Evolutionary conservation across 1,140 invertebrate genomes (phyloP).

Genomic region (Platyura marginata): DNA sequence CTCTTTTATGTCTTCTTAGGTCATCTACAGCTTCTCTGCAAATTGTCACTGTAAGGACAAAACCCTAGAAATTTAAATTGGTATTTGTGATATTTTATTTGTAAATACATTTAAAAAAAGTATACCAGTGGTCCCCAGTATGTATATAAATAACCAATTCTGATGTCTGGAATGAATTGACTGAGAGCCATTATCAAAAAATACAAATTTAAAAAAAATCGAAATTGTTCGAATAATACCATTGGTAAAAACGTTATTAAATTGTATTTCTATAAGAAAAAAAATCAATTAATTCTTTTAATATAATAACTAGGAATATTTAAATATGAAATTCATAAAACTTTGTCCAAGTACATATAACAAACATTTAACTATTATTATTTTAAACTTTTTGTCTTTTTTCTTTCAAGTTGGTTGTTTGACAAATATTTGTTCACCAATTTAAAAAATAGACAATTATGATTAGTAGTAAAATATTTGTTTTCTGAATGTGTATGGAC

Average conservation of each 20-base stretch:
- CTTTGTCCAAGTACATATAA: neutral
- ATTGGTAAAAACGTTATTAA: slow-evolving; percentile 93
- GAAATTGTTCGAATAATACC: slow-evolving; percentile 97
- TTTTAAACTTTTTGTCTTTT: neutral
- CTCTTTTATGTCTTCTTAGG: slow-evolving; percentile 73
- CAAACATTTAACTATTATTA: neutral
- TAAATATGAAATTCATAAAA: neutral
- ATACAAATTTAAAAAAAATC: slow-evolving; percentile 97
- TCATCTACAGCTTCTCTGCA: slow-evolving; percentile 95
- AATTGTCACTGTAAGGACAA: slow-evolving; percentile 90
- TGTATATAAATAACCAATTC: slow-evolving; percentile 95
- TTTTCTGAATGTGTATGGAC: neutral
- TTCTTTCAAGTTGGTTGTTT: neutral
- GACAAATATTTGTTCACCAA: neutral
- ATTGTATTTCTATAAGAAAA: slow-evolving; percentile 75
- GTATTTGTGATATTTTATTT: no score
- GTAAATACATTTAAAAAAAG: no score
- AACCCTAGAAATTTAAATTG: slow-evolving; percentile 46
- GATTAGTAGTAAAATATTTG: neutral
- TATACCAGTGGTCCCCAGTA: slow-evolving; percentile 85
- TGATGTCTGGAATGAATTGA: slow-evolving; percentile 92
- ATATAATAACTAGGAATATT: neutral
- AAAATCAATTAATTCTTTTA: neutral
- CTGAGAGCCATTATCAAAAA: slow-evolving; percentile 96
- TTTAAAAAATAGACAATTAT: neutral